Percentiles rank a stretch among this genome's conserved stretches.
phyloP scores from a whole-genome alignment of 37 sponge, comb jelly and placozoan species.

The Aphrocallistes beatrix region DNA sequence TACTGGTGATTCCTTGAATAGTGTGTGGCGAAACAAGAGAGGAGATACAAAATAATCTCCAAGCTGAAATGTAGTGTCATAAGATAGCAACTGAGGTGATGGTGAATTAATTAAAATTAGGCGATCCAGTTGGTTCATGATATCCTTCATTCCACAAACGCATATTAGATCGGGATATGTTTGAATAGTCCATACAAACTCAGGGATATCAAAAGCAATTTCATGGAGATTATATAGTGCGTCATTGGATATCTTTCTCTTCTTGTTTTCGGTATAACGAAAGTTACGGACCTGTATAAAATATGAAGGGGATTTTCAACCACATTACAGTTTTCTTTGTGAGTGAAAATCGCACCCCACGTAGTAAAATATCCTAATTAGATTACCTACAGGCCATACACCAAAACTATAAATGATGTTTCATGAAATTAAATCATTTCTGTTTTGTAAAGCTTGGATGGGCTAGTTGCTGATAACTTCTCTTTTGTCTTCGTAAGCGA shows the following conservation, averaged over 20 bases:
- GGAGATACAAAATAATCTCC: constrained; percentile 42
- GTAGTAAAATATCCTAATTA: too few species aligned
- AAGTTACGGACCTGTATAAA: constrained; percentile 27
- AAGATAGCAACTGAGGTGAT: constrained; percentile 32
- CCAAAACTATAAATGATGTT: too few species aligned
- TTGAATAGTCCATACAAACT: constrained; percentile 27
- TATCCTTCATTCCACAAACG: constrained; percentile 36
- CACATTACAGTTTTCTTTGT: too few species aligned
- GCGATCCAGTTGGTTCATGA: constrained; percentile 26
- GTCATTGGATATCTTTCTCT: constrained; percentile 26
- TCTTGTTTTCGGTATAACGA: not conserved
- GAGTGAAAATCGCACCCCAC: too few species aligned
- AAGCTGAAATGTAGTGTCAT: constrained; percentile 46
- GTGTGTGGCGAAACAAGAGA: constrained; percentile 37
- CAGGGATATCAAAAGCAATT: constrained; percentile 32
- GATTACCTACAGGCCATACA: too few species aligned
- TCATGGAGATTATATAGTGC: constrained; percentile 41
- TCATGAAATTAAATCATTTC: not conserved
- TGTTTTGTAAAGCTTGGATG: constrained; percentile 22
- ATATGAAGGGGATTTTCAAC: not conserved
- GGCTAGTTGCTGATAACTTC: constrained; percentile 16
- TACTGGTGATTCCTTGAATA: constrained; percentile 27
- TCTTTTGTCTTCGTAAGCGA: constrained; percentile 20
- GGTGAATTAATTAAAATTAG: constrained; percentile 23
- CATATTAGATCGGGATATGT: constrained; percentile 39